Evolutionary conservation across 2,113 vertebrate genomes (phyloP), one percentile per base, ranked within the genome.

Genomic region (Spea multiplicata): DNA sequence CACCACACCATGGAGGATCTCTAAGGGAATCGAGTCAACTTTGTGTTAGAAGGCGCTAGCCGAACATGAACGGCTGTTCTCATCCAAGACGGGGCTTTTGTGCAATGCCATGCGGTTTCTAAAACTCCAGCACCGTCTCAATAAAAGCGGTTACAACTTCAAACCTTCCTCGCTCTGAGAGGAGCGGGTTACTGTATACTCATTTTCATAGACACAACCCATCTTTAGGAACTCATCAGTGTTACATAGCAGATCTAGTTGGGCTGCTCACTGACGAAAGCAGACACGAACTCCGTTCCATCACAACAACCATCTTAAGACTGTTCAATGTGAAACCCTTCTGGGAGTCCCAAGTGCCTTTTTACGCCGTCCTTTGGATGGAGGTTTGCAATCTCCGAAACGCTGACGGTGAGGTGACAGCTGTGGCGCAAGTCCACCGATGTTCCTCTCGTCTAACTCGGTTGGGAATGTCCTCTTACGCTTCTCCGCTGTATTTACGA

Each of bases 281-380:
- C 10, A 52, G 30, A n/a, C 53, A 3, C 16, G 17, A 47, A 57
- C 66, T 59, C 1, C 17, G 7, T 69, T 10, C 30, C 46, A 59
- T 59, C 9, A 6, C 66, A 17, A 7, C 57, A 14, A 47, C 8
- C 64, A 57, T 5, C 8, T 13, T 16, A 9, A 64, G 44, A 66
- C 30, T 47, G 70, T 64, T 48, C 57, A 49, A 17, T 49, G n/a
- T 8, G 8, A 47, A 70, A 70, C 47, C 67, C 14, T 70, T 13
- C 8, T 67, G 65, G 65, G 47, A 6, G 8, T 48, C 47, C 30
- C 44, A 79, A 79, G 77, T 79, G 77, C 77, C 77, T 79, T 76
- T 53, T 49, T 13, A 30, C 30, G 2, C 69, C 46, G 46, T 16
- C 52, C 10, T 47, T 47, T n/a, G 12, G 14, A 47, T 79, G 70